Conservation (phyloP, 2,113 vertebrate species). For the Thunnus thynnus region DNA sequence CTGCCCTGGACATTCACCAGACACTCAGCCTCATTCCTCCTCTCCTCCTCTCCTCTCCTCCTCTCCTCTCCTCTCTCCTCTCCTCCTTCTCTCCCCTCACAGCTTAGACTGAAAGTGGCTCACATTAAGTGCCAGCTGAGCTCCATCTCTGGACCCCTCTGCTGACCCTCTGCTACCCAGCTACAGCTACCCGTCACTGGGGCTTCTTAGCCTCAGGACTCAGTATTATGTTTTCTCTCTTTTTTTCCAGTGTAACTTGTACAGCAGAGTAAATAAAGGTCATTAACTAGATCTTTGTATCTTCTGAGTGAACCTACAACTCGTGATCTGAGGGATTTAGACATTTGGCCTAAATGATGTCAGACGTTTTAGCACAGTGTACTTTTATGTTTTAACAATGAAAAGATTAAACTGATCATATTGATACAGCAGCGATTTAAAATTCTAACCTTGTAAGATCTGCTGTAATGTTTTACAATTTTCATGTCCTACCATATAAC, state of each 20-base stretch:
- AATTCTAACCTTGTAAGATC: too few species aligned
- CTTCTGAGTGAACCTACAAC: not conserved
- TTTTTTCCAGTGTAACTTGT: slow-evolving; percentile 1
- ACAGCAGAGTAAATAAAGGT: slow-evolving; percentile 17
- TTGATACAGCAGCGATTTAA: not conserved
- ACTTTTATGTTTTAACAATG: not conserved
- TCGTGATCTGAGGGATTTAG: not conserved
- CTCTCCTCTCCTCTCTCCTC: slow-evolving; percentile 5
- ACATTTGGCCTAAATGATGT: not conserved
- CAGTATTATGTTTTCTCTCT: slow-evolving; percentile 13
- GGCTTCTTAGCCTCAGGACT: slow-evolving; percentile 42
- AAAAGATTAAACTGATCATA: not conserved
- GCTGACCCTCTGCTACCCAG: slow-evolving; percentile 69
- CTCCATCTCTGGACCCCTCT: slow-evolving; percentile 65
- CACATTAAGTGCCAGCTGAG: slow-evolving; percentile 72
- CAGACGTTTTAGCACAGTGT: too few species aligned
- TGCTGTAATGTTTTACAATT: too few species aligned
- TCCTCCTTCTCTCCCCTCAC: slow-evolving; percentile 9
- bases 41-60: slow-evolving; percentile 21
- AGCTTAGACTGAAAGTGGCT: slow-evolving; percentile 64
- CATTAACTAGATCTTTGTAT: not conserved
- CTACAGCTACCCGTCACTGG: slow-evolving; percentile 58
- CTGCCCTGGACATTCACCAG: slow-evolving; percentile 75
- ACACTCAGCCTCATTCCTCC: slow-evolving; percentile 68
- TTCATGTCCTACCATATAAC: too few species aligned